Evolutionary conservation across 1,140 invertebrate species (phyloP).

Genomic region (Cryptotermes secundus): DNA sequence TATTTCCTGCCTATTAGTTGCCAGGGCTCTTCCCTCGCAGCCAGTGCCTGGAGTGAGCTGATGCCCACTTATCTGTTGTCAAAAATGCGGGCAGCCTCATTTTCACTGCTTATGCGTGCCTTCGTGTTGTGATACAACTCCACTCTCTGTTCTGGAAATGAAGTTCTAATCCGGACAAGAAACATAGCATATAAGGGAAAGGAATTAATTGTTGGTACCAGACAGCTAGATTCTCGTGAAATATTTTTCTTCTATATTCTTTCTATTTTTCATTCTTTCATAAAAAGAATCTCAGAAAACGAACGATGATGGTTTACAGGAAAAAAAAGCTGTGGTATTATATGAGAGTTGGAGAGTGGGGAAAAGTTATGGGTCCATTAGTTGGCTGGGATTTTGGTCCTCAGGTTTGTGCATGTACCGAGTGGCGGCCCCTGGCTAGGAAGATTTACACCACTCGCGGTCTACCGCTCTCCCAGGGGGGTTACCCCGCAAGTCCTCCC

Average conservation of each 20-base stretch:
- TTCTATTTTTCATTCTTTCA: not conserved
- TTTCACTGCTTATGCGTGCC: too few relatives aligned
- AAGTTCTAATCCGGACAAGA: too few relatives aligned
- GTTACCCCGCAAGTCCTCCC: not conserved
- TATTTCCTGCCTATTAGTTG: too few relatives aligned
- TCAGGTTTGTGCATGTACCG: not conserved
- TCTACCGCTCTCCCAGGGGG: not conserved
- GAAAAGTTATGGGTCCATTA: slow-evolving; percentile 19
- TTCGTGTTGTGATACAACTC: too few relatives aligned
- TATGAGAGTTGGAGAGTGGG: not conserved
- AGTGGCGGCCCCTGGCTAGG: not conserved
- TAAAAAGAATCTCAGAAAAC: not conserved
- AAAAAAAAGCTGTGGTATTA: not conserved
- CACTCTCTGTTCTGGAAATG: too few relatives aligned
- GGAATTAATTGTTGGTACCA: too few relatives aligned
- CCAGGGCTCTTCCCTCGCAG: too few relatives aligned
- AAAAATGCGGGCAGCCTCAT: too few relatives aligned
- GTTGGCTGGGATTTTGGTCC: slow-evolving; percentile 3
- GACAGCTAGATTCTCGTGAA: not conserved
- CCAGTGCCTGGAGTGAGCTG: too few relatives aligned
- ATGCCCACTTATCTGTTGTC: too few relatives aligned
- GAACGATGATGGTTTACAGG: not conserved
- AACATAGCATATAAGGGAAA: too few relatives aligned
- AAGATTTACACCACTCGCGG: slow-evolving; percentile 7
- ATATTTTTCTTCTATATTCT: not conserved